These are phyloP conservation scores for Illadopsis cleaveri DNA, from an alignment of 2,113 vertebrate species.

Conservation along the genomic window DNA sequence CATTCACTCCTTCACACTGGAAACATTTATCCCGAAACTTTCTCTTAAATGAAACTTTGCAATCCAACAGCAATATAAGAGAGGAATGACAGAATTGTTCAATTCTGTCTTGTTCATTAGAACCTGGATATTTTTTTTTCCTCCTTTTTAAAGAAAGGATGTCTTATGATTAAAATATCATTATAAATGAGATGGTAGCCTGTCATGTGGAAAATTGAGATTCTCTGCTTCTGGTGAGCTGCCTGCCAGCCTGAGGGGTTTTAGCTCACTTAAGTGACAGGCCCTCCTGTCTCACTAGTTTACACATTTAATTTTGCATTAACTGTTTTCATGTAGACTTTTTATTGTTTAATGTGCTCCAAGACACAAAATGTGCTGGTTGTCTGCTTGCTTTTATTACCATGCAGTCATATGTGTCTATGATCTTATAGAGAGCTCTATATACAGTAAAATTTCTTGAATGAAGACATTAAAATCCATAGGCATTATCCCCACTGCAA, in stretches of 20 bases:
- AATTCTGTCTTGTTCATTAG: neutral
- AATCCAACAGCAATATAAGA: conserved; percentile 12
- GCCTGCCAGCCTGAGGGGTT: neutral
- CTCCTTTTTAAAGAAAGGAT: neutral
- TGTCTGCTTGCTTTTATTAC: neutral
- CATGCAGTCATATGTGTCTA: neutral
- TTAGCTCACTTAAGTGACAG: neutral
- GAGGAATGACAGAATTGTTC: neutral
- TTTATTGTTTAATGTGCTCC: neutral
- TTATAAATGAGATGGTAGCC: conserved; percentile 51
- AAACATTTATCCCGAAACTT: conserved; percentile 36
- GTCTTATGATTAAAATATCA: conserved; percentile 59
- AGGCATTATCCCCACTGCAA: neutral
- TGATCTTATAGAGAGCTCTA: neutral
- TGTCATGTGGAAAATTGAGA: conserved; percentile 53
- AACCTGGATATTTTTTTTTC: neutral
- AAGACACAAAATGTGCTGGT: neutral
- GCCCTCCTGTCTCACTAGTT: neutral
- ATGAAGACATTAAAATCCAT: neutral
- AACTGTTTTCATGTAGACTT: neutral
- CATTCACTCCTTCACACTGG: neutral
- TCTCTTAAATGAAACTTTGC: conserved; percentile 25
- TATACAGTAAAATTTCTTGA: neutral
- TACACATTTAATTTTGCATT: conserved; percentile 20
- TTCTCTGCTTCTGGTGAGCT: conserved; percentile 37